These are phyloP conservation scores for Volucella zonaria DNA, from an alignment of 2,888 invertebrate species.

Conservation along the genomic window DNA sequence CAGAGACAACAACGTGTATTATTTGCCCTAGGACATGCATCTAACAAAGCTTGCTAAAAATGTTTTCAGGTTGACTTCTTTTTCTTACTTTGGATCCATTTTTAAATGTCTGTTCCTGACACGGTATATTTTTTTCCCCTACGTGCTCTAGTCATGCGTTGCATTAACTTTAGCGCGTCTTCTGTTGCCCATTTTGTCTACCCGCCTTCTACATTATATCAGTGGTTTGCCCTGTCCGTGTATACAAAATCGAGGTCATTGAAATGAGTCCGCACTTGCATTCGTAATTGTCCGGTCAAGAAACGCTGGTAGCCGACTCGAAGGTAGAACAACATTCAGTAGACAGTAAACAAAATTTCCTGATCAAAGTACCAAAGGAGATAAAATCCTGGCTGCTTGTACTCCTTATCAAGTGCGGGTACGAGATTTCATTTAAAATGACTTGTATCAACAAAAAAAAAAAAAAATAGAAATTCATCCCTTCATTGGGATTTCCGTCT, in stretches of 20 bases:
- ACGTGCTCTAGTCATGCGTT: too few species aligned
- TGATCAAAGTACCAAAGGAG: slow-evolving; percentile 35
- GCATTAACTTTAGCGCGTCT: too few species aligned
- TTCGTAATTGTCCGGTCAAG: slow-evolving; percentile 6
- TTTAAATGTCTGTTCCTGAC: too few species aligned
- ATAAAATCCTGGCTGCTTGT: slow-evolving; percentile 26
- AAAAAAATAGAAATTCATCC: slow-evolving; percentile 34
- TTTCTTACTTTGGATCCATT: too few species aligned
- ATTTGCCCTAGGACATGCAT: too few species aligned
- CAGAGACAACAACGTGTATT: too few species aligned
- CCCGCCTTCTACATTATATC: background rate
- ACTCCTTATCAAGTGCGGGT: slow-evolving; percentile 34
- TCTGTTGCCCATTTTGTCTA: too few species aligned
- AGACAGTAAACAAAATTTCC: slow-evolving; percentile 67
- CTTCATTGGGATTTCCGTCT: slow-evolving; percentile 2
- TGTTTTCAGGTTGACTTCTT: too few species aligned
- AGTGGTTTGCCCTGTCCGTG: background rate
- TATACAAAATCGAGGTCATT: slow-evolving; percentile 50
- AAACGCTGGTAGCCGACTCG: slow-evolving; percentile 1
- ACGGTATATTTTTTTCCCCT: too few species aligned
- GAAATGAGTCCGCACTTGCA: slow-evolving; percentile 4
- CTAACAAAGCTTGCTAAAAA: too few species aligned
- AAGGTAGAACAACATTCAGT: slow-evolving; percentile 29
- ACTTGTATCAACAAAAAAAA: slow-evolving; percentile 22
- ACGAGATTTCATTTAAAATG: slow-evolving; percentile 45